These are phyloP conservation scores for Sminthurides aquaticus DNA, from an alignment of 2,888 invertebrate species.

Conservation along the genomic window DNA sequence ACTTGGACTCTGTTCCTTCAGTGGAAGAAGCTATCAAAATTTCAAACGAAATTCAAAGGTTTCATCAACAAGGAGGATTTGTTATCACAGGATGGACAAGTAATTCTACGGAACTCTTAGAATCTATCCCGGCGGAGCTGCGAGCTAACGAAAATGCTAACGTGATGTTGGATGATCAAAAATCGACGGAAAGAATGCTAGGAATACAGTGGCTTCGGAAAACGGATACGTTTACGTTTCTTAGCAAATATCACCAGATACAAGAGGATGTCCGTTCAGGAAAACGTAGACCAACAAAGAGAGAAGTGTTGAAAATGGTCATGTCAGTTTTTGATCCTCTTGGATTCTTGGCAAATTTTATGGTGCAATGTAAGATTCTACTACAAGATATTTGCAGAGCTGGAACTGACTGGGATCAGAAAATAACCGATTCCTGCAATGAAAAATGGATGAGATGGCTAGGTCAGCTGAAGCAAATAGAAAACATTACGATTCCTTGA, in stretches of 20 bases:
- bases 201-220: constrained; percentile 22
- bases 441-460: constrained; percentile 26
- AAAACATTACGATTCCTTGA: constrained; percentile 13
- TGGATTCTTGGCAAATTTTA: too few relatives aligned
- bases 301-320: constrained; percentile 34
- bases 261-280: neutral
- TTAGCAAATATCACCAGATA: constrained; percentile 6
- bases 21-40: constrained; percentile 16
- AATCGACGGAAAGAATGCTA: constrained; percentile 10
- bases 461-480: constrained; percentile 11
- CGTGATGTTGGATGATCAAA: neutral
- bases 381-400: constrained; percentile 43
- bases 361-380: constrained; percentile 40
- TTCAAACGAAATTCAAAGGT: constrained; percentile 4
- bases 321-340: constrained; percentile 45
- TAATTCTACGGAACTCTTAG: constrained; percentile 5
- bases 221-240: constrained; percentile 19
- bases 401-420: constrained; percentile 43
- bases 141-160: neutral
- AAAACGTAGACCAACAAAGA: constrained; percentile 36
- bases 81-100: constrained; percentile 11
- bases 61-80: constrained; percentile 5
- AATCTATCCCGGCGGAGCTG: constrained; percentile 10
- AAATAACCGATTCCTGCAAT: constrained; percentile 8
- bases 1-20: constrained; percentile 10